These are phyloP conservation scores for Brenthis daphne DNA, from an alignment of 2,888 invertebrate species.

Conservation along the genomic window DNA sequence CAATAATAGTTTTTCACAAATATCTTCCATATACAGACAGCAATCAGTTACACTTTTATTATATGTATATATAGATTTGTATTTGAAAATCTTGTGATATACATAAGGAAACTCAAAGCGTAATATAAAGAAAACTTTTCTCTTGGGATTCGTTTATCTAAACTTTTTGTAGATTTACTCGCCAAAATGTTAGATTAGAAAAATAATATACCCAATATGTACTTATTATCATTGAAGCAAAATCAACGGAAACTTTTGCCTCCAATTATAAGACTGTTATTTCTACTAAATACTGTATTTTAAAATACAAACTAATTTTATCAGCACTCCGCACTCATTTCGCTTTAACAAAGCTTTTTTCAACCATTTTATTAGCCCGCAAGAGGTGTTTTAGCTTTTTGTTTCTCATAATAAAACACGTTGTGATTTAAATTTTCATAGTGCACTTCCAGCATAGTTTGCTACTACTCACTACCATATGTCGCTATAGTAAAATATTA, in stretches of 20 bases:
- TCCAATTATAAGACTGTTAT: conserved; percentile 1
- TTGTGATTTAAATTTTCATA: conserved; percentile 11
- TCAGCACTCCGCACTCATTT: conserved; percentile 11
- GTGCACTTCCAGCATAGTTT: not conserved
- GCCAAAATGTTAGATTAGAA: too few relatives aligned
- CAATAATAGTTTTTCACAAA: too few relatives aligned
- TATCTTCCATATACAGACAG: too few relatives aligned
- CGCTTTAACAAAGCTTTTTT: conserved; percentile 12
- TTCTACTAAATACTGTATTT: conserved; percentile 1
- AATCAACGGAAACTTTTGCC: conserved; percentile 5
- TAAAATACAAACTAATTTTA: conserved; percentile 18
- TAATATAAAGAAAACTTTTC: too few relatives aligned
- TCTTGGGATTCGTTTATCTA: too few relatives aligned
- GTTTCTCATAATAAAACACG: conserved; percentile 8
- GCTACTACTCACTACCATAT: not conserved
- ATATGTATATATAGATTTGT: too few relatives aligned
- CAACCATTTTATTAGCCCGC: conserved; percentile 19
- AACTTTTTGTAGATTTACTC: too few relatives aligned
- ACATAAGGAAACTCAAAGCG: too few relatives aligned
- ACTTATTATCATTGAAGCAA: too few relatives aligned
- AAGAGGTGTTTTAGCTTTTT: conserved; percentile 14
- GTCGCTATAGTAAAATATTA: not conserved
- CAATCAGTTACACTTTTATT: too few relatives aligned
- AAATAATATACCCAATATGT: too few relatives aligned
- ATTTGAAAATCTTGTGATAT: too few relatives aligned